A percentile compares a stretch with the other conserved stretches of the same genome.
Conservation (phyloP, 2,113 vertebrate genomes). For the Lethenteron camtschaticum region DNA sequence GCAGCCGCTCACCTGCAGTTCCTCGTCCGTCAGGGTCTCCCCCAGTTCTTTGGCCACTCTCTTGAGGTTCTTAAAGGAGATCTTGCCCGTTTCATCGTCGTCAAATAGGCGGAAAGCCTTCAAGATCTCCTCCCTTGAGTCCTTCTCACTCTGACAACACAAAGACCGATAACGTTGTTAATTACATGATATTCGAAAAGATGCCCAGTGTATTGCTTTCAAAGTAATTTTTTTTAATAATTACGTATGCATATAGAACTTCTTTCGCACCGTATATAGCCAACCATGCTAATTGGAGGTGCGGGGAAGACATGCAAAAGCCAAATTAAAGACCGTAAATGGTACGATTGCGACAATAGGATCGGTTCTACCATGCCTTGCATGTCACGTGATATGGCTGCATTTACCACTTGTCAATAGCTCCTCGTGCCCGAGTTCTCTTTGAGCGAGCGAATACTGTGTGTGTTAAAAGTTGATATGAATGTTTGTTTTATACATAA, state of each 20-base stretch:
- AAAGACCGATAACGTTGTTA: background rate
- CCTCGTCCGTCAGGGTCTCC: constrained; percentile 68
- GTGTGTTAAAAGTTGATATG: too few relatives aligned
- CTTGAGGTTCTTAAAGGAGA: constrained; percentile 76
- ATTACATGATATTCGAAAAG: too few relatives aligned
- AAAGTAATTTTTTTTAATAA: background rate
- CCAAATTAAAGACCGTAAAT: too few relatives aligned
- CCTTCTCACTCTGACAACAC: constrained; percentile 49
- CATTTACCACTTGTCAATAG: background rate
- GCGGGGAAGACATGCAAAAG: too few relatives aligned
- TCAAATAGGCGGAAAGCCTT: constrained; percentile 83
- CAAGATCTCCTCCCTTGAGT: constrained; percentile 74
- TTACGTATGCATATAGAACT: background rate
- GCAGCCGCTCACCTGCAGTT: constrained; percentile 42
- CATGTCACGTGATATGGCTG: too few relatives aligned
- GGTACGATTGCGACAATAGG: too few relatives aligned
- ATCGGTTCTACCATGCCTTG: too few relatives aligned
- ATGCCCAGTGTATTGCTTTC: background rate
- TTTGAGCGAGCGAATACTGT: too few relatives aligned
- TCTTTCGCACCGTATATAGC: too few relatives aligned
- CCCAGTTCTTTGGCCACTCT: constrained; percentile 65
- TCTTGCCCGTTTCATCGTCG: constrained; percentile 70
- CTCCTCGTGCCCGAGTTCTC: background rate
- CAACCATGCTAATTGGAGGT: too few relatives aligned
- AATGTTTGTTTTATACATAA: too few relatives aligned